Conservation (phyloP, 2,113 vertebrate species). For the Lasiurus borealis region DNA sequence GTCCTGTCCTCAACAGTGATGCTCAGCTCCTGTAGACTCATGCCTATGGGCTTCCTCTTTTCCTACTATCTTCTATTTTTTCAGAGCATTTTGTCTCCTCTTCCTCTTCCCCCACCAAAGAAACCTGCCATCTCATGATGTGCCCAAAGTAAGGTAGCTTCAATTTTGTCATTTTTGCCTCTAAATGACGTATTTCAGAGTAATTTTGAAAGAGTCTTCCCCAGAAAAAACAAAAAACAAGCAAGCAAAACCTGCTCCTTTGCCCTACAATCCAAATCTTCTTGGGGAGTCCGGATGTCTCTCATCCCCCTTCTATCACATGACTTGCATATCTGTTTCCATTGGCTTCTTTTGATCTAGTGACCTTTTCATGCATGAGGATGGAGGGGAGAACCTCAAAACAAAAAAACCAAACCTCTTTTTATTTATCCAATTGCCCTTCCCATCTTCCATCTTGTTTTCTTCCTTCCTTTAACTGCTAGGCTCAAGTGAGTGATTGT, state of each 20-base stretch:
- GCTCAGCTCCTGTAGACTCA: background rate
- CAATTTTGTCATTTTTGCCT: background rate
- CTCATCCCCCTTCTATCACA: background rate
- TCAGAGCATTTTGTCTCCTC: too few relatives aligned
- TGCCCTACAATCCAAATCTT: background rate
- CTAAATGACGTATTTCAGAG: constrained; percentile 1
- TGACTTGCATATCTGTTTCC: background rate
- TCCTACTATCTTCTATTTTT: background rate
- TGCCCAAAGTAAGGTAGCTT: background rate
- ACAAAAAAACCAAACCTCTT: background rate
- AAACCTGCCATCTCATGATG: background rate
- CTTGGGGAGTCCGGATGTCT: background rate
- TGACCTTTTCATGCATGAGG: background rate
- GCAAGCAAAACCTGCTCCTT: background rate
- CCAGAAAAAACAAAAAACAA: too few relatives aligned
- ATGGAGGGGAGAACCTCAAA: background rate
- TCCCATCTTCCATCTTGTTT: background rate
- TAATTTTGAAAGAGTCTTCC: constrained; percentile 38
- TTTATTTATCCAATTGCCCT: background rate
- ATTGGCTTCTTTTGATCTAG: background rate
- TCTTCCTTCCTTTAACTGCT: background rate
- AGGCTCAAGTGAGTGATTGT: background rate
- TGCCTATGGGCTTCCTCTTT: background rate
- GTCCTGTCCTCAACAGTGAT: background rate
- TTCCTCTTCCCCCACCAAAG: background rate